Evolutionary conservation across 2,113 vertebrate genomes (phyloP).

Genomic region (Zapus hudsonius): DNA sequence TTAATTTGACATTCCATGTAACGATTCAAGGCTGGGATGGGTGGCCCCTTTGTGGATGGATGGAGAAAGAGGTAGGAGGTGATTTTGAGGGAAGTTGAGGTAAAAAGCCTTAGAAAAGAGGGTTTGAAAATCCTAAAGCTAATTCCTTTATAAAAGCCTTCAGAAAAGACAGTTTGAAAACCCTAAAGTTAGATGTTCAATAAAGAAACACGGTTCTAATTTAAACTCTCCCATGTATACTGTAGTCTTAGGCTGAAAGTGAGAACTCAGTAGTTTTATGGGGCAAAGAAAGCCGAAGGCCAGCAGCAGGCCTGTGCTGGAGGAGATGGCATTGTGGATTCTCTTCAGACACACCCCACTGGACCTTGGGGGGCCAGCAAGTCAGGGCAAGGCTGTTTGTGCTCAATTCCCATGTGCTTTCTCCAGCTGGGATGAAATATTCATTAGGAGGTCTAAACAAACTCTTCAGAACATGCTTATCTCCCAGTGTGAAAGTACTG

Average conservation of each 20-base stretch:
- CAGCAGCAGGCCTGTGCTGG: background rate
- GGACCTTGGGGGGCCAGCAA: conserved; percentile 37
- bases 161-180: conserved; percentile 66
- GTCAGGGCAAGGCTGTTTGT: background rate
- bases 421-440: conserved; percentile 69
- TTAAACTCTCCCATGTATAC: conserved; percentile 61
- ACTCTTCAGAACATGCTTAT: conserved; percentile 70
- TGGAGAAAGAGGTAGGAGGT: no score
- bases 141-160: conserved; percentile 77
- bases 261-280: conserved; percentile 70
- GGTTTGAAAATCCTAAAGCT: no score
- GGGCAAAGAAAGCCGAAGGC: background rate
- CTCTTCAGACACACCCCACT: background rate
- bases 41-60: no score
- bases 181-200: conserved; percentile 67
- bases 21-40: no score
- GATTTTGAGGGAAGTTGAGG: no score
- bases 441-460: conserved; percentile 61
- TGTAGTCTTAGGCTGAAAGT: conserved; percentile 65
- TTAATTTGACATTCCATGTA: conserved; percentile 80
- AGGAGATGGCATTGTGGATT: background rate
- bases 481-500: conserved; percentile 47
- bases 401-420: conserved; percentile 4
- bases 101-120: no score
- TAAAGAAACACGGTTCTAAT: conserved; percentile 78